Conservation (phyloP, 2,888 invertebrate genomes). For the Leistus spinibarbis region DNA sequence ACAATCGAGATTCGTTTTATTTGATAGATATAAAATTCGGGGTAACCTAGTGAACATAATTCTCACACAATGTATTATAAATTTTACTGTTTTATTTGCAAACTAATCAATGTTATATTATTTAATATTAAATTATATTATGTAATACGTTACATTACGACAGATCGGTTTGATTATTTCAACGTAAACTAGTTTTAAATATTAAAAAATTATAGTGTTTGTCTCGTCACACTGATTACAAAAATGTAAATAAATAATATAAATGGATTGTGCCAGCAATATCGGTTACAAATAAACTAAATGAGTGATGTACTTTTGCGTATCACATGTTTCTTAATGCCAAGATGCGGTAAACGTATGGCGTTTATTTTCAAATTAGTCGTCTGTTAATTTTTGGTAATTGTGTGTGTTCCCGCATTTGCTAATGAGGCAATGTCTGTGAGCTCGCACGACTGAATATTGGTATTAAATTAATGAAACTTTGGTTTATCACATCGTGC, state of each 20-base stretch:
- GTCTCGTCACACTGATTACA: no score
- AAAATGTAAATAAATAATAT: no score
- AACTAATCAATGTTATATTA: no score
- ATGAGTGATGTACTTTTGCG: not conserved
- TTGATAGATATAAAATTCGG: not conserved
- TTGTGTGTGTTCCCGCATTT: conserved; percentile 34
- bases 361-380: conserved; percentile 38
- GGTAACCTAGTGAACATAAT: not conserved
- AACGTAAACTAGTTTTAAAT: no score
- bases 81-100: not conserved
- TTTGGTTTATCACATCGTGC: not conserved
- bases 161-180: no score
- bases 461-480: conserved; percentile 36
- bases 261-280: no score
- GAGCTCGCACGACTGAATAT: conserved; percentile 30
- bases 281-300: not conserved
- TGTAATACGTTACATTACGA: no score
- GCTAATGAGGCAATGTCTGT: conserved; percentile 15
- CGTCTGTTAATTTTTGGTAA: conserved; percentile 35
- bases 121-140: no score
- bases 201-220: no score
- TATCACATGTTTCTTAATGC: not conserved
- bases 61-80: not conserved
- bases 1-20: not conserved
- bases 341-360: not conserved